Percentiles rank a stretch among this genome's conserved stretches.
phyloP scores from a whole-genome alignment of 2,888 invertebrate genomes.

The Orthonychiurus folsomi region DNA sequence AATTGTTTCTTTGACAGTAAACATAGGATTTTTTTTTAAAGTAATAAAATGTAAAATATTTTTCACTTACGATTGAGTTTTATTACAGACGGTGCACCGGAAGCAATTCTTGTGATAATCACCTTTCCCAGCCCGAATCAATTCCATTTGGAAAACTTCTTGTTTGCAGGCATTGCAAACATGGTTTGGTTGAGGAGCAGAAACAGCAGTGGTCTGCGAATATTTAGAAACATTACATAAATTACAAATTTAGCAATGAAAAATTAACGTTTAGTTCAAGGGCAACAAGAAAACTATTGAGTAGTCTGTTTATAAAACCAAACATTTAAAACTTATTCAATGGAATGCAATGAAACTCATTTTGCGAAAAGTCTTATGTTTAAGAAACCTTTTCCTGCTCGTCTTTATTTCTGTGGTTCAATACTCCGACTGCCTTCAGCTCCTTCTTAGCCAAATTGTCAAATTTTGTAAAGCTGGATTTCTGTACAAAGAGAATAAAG shows the following conservation, averaged over 20 bases:
- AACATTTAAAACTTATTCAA: too few relatives aligned
- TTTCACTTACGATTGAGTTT: conserved; percentile 11
- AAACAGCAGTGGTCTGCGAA: conserved; percentile 5
- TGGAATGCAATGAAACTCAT: too few relatives aligned
- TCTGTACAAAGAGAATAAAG: conserved; percentile 49
- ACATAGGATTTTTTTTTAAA: too few relatives aligned
- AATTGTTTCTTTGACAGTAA: too few relatives aligned
- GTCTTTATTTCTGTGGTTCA: conserved; percentile 10
- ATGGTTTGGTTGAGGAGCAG: conserved; percentile 17
- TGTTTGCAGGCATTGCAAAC: conserved; percentile 77
- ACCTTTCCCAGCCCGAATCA: conserved; percentile 79
- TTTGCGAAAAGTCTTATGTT: neutral
- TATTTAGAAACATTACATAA: conserved; percentile 6
- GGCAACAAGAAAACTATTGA: neutral
- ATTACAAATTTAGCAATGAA: conserved; percentile 2
- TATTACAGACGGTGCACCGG: conserved; percentile 56
- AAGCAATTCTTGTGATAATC: conserved; percentile 94
- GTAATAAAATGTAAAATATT: too few relatives aligned
- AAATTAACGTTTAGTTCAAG: neutral
- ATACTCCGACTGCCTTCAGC: conserved; percentile 44
- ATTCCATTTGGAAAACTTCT: conserved; percentile 93
- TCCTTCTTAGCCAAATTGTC: conserved; percentile 61
- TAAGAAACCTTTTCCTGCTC: conserved; percentile 8
- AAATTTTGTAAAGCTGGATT: conserved; percentile 67
- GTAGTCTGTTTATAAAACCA: neutral